phyloP scores from a whole-genome alignment of 2,113 vertebrate genomes.

The Rhea pennata region DNA sequence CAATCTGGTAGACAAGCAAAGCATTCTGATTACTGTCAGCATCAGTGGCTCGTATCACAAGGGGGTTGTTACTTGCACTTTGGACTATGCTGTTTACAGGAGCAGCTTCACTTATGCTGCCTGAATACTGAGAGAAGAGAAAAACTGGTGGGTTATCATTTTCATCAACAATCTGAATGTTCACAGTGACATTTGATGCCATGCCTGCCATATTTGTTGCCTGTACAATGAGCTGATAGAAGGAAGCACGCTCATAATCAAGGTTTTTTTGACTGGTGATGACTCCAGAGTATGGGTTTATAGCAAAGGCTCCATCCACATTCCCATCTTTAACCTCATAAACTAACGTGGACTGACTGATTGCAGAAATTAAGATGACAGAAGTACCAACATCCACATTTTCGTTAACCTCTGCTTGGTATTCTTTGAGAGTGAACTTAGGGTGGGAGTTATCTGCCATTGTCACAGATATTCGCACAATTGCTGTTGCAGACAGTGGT shows the following conservation, averaged over 20 bases:
- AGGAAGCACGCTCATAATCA: slow-evolving; percentile 86
- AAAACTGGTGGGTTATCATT: slow-evolving; percentile 95
- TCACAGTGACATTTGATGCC: slow-evolving; percentile 88
- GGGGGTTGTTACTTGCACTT: slow-evolving; percentile 81
- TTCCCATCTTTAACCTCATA: slow-evolving; percentile 93
- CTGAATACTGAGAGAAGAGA: slow-evolving; percentile 85
- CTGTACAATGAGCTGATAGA: slow-evolving; percentile 87
- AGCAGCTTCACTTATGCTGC: slow-evolving; percentile 92
- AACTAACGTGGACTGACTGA: slow-evolving; percentile 91
- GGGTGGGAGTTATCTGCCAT: slow-evolving; percentile 94
- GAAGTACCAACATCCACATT: slow-evolving; percentile 89
- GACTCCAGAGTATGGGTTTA: slow-evolving; percentile 96
- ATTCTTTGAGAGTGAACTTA: slow-evolving; percentile 90
- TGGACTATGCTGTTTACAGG: slow-evolving; percentile 91
- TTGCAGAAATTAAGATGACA: slow-evolving; percentile 86
- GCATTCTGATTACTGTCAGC: slow-evolving; percentile 94
- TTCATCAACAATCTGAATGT: slow-evolving; percentile 90
- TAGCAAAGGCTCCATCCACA: slow-evolving; percentile 81
- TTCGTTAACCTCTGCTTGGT: slow-evolving; percentile 91
- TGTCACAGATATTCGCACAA: slow-evolving; percentile 90
- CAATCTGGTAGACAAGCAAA: slow-evolving; percentile 92
- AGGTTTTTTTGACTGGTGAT: slow-evolving; percentile 86
- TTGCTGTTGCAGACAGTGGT: slow-evolving; percentile 87
- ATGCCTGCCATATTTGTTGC: slow-evolving; percentile 97
- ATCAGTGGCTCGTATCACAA: slow-evolving; percentile 91